Base-by-base conservation (phyloP, 2,113 vertebrate species). In the Clupea harengus region DNA sequence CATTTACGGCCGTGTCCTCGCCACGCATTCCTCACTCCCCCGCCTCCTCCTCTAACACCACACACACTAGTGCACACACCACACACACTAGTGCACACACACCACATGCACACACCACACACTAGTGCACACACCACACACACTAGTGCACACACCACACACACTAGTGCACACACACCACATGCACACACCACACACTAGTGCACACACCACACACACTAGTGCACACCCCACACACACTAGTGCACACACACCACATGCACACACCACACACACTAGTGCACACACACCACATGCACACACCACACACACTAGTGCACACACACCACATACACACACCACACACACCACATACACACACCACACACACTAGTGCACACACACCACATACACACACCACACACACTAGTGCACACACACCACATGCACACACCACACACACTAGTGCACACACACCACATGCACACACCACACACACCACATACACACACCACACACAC, bases 1-100 rank as follows among this genome's bases (percentile, higher is more conserved):
- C 88, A 84, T 91, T 92, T 89, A 90, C 28, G 50, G 82, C 85
- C 82, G 57, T 72, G 83, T 85, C 87, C 81, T 83, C 50, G 45
- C 9, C 54, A 75, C 84, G 85, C 87, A 88, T 89, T 86, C 86
- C 87, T 90, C 86, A 88, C 85, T 64, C 18, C 57, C 39, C 39
- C 2, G 39, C 39, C 39, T 39, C 39, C 39, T 39, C 39, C 39
- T 39, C 39, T 39, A 2, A 64, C 22, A 64, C 18, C 18, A 18
- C 18, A 39, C 39, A 39, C 39, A 39, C 39, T n/a, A 72, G n/a
- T 2, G 2, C 39, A 39, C 39, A 39, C 39, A 39, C 39, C 39
- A 39, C 39, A 39, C 39, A 2, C 39, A 39, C 39, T n/a, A n/a
- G n/a, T n/a, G n/a, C n/a, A n/a, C 54, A 60, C 54, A 60, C 8